Evolutionary conservation across 2,113 vertebrate species (phyloP), one percentile per base, ranked within the genome.

Genomic region (Clarias batrachus): DNA sequence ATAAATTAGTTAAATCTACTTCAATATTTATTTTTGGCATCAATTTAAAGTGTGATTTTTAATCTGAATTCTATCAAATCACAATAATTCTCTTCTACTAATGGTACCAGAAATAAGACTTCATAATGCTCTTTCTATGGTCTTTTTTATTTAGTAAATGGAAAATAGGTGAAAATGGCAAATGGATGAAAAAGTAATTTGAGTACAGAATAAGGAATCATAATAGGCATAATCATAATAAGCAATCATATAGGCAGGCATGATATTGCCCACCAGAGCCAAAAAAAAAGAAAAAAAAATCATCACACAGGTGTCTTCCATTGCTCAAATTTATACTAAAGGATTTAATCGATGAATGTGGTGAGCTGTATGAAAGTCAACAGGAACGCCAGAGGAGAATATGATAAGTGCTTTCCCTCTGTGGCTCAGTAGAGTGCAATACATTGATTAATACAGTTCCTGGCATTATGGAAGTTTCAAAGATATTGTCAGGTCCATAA

Each of bases 21-120:
- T 37, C 2, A 3, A 37, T 37, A 37, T 37, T n/a, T 33, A 83
- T 52, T 12, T 19, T 25, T 48, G 48, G 59, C 87, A 88, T 85
- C 13, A 71, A 54, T 16, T 54, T 30, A 17, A 65, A 14, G 25
- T 37, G 33, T 4, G 68, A 60, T 78, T 78, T 78, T 17, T 41
- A 25, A 81, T 73, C 16, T 17, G 52, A 85, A 48, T 41, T 77
- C 17, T 33, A 52, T 74, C 65, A 41, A 54, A 62, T 14, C 57
- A 85, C 30, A 85, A n/a, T 30, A 33, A 14, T 21, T 19, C 59
- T 9, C 12, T 66, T 85, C 30, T 63, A 27, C 25, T 54, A 17
- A 48, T 13, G n/a, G 30, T 12, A 52, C 19, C 41, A 91, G 91
- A 92, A 54, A 89, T 92, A 92, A 91, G 91, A 88, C 85, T 82